Evolutionary conservation across 2,888 invertebrate genomes (phyloP).

Genomic region (Melieria picta): DNA sequence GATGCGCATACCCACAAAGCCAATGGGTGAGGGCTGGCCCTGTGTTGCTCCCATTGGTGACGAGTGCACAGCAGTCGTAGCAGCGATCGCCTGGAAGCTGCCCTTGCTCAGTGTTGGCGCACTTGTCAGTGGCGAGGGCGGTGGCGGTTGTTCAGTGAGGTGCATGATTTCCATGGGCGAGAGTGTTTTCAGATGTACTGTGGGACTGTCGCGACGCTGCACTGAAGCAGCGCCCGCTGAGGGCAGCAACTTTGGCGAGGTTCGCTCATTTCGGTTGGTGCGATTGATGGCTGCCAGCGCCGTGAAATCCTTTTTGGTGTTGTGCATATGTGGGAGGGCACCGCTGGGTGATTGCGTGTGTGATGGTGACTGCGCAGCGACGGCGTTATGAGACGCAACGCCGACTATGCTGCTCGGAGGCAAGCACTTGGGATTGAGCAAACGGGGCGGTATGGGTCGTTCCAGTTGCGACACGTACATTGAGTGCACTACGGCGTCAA

Average conservation of each 20-base stretch:
- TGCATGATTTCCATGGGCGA: slow-evolving; percentile 25
- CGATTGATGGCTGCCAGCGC: slow-evolving; percentile 46
- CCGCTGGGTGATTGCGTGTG: slow-evolving; percentile 51
- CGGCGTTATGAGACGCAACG: slow-evolving; percentile 22
- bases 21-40: slow-evolving; percentile 47
- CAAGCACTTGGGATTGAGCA: slow-evolving; percentile 57
- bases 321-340: slow-evolving; percentile 40
- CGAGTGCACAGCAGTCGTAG: slow-evolving; percentile 2
- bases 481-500: slow-evolving; percentile 56
- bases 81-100: slow-evolving; percentile 24
- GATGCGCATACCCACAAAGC: slow-evolving; percentile 48
- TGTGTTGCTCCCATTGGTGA: slow-evolving; percentile 42
- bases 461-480: slow-evolving; percentile 58
- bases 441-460: slow-evolving; percentile 53
- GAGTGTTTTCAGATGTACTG: slow-evolving; percentile 32
- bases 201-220: slow-evolving; percentile 36
- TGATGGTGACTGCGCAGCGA: slow-evolving; percentile 40
- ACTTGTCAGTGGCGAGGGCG: slow-evolving; percentile 29
- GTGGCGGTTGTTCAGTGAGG: slow-evolving; percentile 41
- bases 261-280: slow-evolving; percentile 41
- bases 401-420: slow-evolving; percentile 44
- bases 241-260: slow-evolving; percentile 45
- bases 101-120: slow-evolving; percentile 23
- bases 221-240: slow-evolving; percentile 26
- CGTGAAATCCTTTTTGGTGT: slow-evolving; percentile 47